Base-by-base conservation (phyloP, 2,113 vertebrate genomes). In the Phylloscopus whistleri region DNA sequence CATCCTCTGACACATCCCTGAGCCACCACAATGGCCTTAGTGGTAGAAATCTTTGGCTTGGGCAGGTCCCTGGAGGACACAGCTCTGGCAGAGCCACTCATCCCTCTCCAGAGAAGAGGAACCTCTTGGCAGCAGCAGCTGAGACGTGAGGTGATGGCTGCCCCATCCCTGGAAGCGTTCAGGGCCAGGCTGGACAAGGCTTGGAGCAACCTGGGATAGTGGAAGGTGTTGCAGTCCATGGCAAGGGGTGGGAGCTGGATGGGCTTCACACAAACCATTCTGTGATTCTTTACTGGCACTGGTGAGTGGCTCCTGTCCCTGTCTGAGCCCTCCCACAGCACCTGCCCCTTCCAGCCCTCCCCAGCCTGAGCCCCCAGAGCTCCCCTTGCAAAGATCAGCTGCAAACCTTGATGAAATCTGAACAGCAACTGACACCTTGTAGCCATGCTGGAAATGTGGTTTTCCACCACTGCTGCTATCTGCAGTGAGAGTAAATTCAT, bases 401-500 rank as follows among this genome's bases (percentile, higher is more conserved):
- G 33, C 6, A 26, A 72, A 72, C 0, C 5, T 22, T 11, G 31
- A 28, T 1, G 21, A 75, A 83, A 49, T 41, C 67, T 28, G 41
- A 64, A 16, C 67, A 55, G 14, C 69, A 91, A 7, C 63, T 19
- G 72, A 49, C 88, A 92, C 82, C 94, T 94, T 69, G 74, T 28
- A 96, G 89, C 81, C 81, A 8, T 0, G 3, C 81, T 89, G 66
- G 70, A 87, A 60, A 83, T 64, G 78, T 44, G 86, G 56, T 35
- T 94, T 93, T 86, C 70, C 88, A 53, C 66, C 89, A 69, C 26
- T 63, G 51, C 63, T 87, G 81, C 67, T 77, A 68, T 94, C 90
- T 89, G 77, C 75, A 70, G 87, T 5, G 8, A 66, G 78, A 85
- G 55, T 56, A 81, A 94, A 80, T 74, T 87, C 83, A 84, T 70